Base-by-base conservation (phyloP, 2,888 invertebrate genomes). In the Octodonta nipae region DNA sequence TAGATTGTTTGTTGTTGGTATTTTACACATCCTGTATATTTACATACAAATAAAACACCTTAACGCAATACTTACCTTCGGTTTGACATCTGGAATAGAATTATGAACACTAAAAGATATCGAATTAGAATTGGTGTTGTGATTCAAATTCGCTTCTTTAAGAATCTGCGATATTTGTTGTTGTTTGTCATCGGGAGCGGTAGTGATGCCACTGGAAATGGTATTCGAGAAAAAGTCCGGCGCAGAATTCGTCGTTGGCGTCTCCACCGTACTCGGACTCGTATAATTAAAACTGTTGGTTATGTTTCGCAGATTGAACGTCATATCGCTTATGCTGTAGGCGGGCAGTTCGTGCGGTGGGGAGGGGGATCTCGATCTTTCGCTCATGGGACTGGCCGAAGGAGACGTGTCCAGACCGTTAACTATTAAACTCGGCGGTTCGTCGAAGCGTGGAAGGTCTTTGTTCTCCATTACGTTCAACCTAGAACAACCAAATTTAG, bases 141-240 rank as follows among this genome's bases (percentile, higher is more conserved):
- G 42, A 29, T 48, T 48, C 26, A 44, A 41, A 32, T 50, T 51
- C 5, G 55, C 58, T 43, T 60, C 58, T 45, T 58, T 58, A 26
- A 60, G 36, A 33, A 59, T 59, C 36, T 58, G 58, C 11, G 58
- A 59, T 33, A 60, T 60, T 42, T 55, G 52, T 32, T 51, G 51
- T 42, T 55, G 52, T 32, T 51, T 52, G 35, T 56, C 51, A 26
- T 51, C 54, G 27, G 51, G 37, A 5, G 48, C 43, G 26, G 46
- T 38, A 36, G 41, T 45, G n/a, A n/a, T 52, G 35, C 56, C 51
- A 26, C 50, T 53, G 27, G 51, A 37, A 5, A 47, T 43, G 26
- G 46, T 38, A 36, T 41, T 45, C 33, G 49, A 41, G 38, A 50
- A 45, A 42, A 44, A 45, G 34, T 49, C 48, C 27, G 44, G 43